Evolutionary conservation across 2,113 vertebrate species (phyloP), one percentile per base, ranked within the genome.

Genomic region (Paradisaea rubra): DNA sequence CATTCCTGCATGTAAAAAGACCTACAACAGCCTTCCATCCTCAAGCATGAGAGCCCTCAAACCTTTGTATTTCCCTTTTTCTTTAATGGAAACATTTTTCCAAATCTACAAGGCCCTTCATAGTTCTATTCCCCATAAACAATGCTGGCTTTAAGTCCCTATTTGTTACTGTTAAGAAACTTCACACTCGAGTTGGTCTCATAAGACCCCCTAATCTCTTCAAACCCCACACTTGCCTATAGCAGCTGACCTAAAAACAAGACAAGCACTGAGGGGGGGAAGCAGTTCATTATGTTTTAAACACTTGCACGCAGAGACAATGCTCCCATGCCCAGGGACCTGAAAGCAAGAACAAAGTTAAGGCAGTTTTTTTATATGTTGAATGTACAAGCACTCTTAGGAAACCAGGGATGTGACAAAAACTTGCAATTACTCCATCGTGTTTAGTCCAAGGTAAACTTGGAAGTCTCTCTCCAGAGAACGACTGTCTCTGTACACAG

Each of bases 151-250:
- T 64, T 83, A 95, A 94, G 60, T 91, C 82, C 28, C 39, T 63
- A 73, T 81, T 95, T 95, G 68, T 60, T 88, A 94, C 88, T 86
- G 91, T 83, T 91, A 90, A 71, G 45, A 64, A 94, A 94, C 93
- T 86, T 90, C 57, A 94, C 89, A 91, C 91, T 94, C 85, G 60
- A 94, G 80, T 69, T 88, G 60, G 88, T 94, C 85, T 92, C 30
- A 0, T 84, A 93, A 95, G 6, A 82, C 56, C 49, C 66, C 16
- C 31, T 88, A 81, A 95, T 93, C 93, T 92, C 89, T 76, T 91
- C 81, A 50, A 87, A 92, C 65, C 93, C 85, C 52, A 45, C 31
- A 30, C 53, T 88, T 91, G 81, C 66, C 80, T 72, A 28, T 13
- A 91, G 60, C 68, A 95, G 83, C 85, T 91, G 91, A 91, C 53